phyloP scores from a whole-genome alignment of 2,888 invertebrate genomes.

The Tenthredo distinguenda region DNA sequence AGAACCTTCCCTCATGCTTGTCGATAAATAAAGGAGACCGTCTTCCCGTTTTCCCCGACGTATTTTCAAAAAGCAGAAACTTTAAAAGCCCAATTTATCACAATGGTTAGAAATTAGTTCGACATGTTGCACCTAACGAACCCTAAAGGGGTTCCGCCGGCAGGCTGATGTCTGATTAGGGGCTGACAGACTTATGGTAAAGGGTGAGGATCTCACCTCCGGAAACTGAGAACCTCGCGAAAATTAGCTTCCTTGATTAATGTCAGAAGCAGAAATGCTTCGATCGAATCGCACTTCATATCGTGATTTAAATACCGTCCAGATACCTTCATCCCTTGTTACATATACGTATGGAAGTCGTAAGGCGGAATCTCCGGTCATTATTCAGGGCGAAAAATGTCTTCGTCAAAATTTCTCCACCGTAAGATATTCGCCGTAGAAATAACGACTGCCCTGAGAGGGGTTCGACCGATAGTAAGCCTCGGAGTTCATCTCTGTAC shows the following conservation, averaged over 20 bases:
- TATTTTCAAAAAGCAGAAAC: neutral
- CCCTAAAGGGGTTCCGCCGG: neutral
- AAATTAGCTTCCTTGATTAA: neutral
- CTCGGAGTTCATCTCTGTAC: slow-evolving; percentile 26
- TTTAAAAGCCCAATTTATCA: neutral
- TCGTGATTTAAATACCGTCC: neutral
- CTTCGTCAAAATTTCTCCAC: neutral
- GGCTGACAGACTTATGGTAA: slow-evolving; percentile 11
- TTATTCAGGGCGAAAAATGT: neutral
- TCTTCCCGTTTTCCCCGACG: neutral
- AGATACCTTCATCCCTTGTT: neutral
- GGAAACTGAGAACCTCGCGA: neutral
- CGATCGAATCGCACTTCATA: neutral
- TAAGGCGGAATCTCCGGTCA: neutral
- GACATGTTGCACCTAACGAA: slow-evolving; percentile 3
- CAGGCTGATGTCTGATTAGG: slow-evolving; percentile 20
- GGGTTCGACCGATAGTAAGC: slow-evolving; percentile 6
- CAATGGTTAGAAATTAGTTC: neutral
- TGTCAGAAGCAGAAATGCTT: neutral
- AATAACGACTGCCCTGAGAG: neutral
- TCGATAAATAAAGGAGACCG: neutral
- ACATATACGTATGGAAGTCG: neutral
- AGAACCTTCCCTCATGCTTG: neutral
- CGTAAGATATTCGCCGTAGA: neutral
- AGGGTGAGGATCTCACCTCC: neutral